Evolutionary conservation across 2,113 vertebrate genomes (phyloP), one percentile per base, ranked within the genome.

Genomic region (Callipepla californica): DNA sequence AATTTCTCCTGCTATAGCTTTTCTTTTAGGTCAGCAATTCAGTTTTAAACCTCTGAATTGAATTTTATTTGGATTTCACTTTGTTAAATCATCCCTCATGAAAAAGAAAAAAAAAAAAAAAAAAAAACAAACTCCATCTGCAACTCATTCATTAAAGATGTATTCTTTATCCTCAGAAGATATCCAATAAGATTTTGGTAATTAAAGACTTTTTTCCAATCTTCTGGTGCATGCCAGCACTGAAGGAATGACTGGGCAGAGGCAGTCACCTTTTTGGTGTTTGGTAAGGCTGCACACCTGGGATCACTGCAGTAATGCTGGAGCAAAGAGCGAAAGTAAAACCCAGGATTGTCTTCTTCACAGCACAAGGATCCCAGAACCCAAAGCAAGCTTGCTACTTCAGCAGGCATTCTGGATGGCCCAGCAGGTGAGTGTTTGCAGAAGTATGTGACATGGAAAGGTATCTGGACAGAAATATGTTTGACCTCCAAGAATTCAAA

Each of bases 341-440:
- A 7, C 34, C 15, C 22, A 6, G 23, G 23, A 34, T 28, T 30
- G 18, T 22, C 28, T 65, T 30, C 7, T 0, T 6, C 4, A 36
- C 32, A 32, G 17, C 47, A 18, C 22, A 1, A 10, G 18, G 20
- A 17, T 6, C 8, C 19, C 3, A 34, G 38, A 20, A 51, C 36
- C 42, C 14, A 12, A 26, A 7, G 8, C 61, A 11, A 42, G 66
- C 72, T 40, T 38, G 70, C 11, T 57, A 13, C 45, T n/a, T 50
- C 21, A 21, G 25, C 0, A 15, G 22, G 68, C 1, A 0, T 2
- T 20, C 20, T 1, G 13, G 8, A 38, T 4, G 5, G 30, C 44
- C 26, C 57, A 45, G 57, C 34, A 32, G 73, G 36, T 8, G 12
- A 58, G n/a, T 0, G 0, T 13, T 6, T 36, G 48, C 80, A 30